Evolutionary conservation across 1,140 invertebrate genomes (phyloP).

Genomic region (Sinonovacula constricta): DNA sequence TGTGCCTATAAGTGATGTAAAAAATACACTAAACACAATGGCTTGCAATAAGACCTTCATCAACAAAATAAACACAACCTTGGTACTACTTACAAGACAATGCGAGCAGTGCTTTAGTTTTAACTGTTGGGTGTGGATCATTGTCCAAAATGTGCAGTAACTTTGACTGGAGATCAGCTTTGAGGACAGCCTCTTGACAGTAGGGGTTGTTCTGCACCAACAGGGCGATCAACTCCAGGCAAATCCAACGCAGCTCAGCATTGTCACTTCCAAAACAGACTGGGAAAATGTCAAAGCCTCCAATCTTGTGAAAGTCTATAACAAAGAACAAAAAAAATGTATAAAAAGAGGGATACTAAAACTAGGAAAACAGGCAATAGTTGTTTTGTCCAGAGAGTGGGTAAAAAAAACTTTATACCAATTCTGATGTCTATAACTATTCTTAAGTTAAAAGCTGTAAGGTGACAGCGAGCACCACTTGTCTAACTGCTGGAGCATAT

Average conservation of each 20-base stretch:
- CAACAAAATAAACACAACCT: background rate
- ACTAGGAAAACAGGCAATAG: too few species aligned
- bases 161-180: conserved; percentile 83
- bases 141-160: conserved; percentile 84
- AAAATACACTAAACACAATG: too few species aligned
- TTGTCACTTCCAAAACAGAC: conserved; percentile 84
- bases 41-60: too few species aligned
- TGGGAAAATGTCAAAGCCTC: conserved; percentile 85
- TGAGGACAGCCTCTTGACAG: conserved; percentile 84
- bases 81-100: conserved; percentile 84
- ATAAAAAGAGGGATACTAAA: too few species aligned
- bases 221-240: conserved; percentile 85
- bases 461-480: too few species aligned
- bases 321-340: too few species aligned
- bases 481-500: too few species aligned
- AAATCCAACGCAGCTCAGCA: conserved; percentile 82
- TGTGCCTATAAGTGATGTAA: too few species aligned
- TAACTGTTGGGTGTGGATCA: conserved; percentile 82
- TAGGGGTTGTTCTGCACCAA: conserved; percentile 89
- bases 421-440: too few species aligned
- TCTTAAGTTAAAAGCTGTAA: too few species aligned
- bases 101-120: conserved; percentile 86
- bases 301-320: conserved; percentile 89
- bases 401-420: too few species aligned
- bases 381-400: too few species aligned